Base-by-base conservation (phyloP, 2,888 invertebrate species). In the Onthophagus sagittarius region DNA sequence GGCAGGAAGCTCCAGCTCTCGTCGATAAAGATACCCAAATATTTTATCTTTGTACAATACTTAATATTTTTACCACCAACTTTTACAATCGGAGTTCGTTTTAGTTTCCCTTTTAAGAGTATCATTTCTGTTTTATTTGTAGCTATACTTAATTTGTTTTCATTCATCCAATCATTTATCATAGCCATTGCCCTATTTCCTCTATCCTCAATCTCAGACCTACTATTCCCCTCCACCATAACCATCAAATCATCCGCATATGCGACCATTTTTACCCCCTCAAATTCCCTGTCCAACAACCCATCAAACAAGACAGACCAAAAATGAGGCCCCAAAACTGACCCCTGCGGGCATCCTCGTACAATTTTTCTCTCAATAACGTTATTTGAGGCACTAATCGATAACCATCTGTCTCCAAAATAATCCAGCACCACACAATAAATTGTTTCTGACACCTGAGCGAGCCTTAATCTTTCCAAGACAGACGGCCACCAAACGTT, bases 401-500 rank as follows among this genome's bases (percentile, higher is more conserved):
- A 31, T 14, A 15, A 4, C 9, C 63, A 62, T 9, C 73, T 69
- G 65, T 74, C 65, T 5, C 72, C 13, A 7, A 64, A 53, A 15
- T 75, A 74, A 31, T 63, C 73, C 33, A 53, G 32, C 0, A 74
- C 14, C 0, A 64, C 11, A 11, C 23, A n/a, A n/a, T 71, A 65
- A 0, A 74, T 11, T n/a, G 73, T 14, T 2, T 2, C 1, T 4
- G 74, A 67, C 5, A 31, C n/a, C 3, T 62, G 15, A 7, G 15
- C 15, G 0, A 53, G 5, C 15, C 65, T 70, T 0, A 76, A 15
- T 1, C 13, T 3, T 0, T 13, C 2, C 15, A 72, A 62, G 0
- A 75, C 11, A 1, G 63, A 67, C 0, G 75, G 75, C 75, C 77
- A 75, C 74, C 75, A 75, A 0, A 77, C 14, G 31, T 75, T 77